Base-by-base conservation (phyloP, 2,888 invertebrate species). In the Loripinus fragilis region DNA sequence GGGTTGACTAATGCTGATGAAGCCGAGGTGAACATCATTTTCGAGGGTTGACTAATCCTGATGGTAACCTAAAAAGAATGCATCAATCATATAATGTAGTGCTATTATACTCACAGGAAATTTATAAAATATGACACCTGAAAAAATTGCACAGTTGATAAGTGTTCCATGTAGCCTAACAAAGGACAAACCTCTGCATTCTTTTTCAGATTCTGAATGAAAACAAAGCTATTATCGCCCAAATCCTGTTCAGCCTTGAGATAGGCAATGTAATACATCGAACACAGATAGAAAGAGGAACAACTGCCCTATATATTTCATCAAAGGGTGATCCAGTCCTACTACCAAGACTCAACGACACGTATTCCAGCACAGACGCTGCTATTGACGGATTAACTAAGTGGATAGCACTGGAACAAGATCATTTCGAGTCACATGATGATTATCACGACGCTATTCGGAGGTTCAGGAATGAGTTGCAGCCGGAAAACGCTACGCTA, bases 211-310 rank as follows among this genome's bases (percentile, higher is more conserved):
- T 60, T 3, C 50, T 81, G 0, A 38, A 52, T 5, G 55, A 66
- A n/a, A 79, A 79, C 69, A 71, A 35, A 10, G 30, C 52, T 7
- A 48, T 76, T 10, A 74, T 78, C 30, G 52, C 65, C 0, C 66
- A 74, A 23, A 78, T 90, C n/a, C 33, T 48, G n/a, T 80, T 86
- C 72, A 90, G 90, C 48, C 75, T 88, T 0, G 85, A 89, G 68
- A 84, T 86, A 0, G 87, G 88, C 5, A 71, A 70, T 23, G 80
- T 89, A 7, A 77, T 90, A 0, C 90, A 90, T 69, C 60, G 64
- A 17, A 67, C 85, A 8, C 90, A 90, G 79, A 85, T 86, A 33
- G 90, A 90, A 76, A 68, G 90, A 35, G 90, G 89, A 8, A 87
- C 86, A 0, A 85, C 89, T 0, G 86, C 88, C 0, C 80, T 90